Conservation (phyloP, 1,140 invertebrate genomes). For the Apis florea region DNA sequence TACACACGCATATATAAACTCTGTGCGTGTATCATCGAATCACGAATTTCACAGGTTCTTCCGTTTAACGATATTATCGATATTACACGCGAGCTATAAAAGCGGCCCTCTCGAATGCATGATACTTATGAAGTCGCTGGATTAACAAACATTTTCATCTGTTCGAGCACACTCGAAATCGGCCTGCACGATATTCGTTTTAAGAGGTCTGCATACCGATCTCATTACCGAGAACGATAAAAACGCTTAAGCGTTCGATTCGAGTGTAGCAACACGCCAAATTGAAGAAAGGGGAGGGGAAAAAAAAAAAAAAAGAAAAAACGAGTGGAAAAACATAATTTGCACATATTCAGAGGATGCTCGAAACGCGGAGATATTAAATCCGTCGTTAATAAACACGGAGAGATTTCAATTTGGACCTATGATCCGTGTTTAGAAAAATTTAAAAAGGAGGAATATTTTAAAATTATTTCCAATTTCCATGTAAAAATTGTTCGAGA, state of each 20-base stretch:
- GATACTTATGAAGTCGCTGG: conserved; percentile 28
- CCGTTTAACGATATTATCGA: conserved; percentile 11
- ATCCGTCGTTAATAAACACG: too few relatives aligned
- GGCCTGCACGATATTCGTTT: conserved; percentile 23
- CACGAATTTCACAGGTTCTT: neutral
- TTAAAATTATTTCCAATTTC: too few relatives aligned
- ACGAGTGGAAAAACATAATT: too few relatives aligned
- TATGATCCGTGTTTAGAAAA: too few relatives aligned
- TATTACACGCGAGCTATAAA: neutral
- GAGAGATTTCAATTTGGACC: too few relatives aligned
- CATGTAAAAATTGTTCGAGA: too few relatives aligned
- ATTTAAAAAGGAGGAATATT: too few relatives aligned
- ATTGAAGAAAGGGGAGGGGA: neutral
- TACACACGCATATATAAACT: too few relatives aligned
- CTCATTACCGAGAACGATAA: conserved; percentile 22
- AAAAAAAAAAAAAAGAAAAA: neutral
- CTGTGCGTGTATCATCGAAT: neutral
- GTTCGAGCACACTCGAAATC: conserved; percentile 25
- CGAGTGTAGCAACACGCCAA: neutral
- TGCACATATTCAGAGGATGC: too few relatives aligned
- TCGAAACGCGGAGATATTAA: too few relatives aligned
- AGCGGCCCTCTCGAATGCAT: neutral
- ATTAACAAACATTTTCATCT: conserved; percentile 45
- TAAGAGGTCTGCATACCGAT: conserved; percentile 5
- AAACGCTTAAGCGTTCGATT: conserved; percentile 27